Evolutionary conservation across 2,113 vertebrate genomes (phyloP).

Genomic region (Promerops cafer): DNA sequence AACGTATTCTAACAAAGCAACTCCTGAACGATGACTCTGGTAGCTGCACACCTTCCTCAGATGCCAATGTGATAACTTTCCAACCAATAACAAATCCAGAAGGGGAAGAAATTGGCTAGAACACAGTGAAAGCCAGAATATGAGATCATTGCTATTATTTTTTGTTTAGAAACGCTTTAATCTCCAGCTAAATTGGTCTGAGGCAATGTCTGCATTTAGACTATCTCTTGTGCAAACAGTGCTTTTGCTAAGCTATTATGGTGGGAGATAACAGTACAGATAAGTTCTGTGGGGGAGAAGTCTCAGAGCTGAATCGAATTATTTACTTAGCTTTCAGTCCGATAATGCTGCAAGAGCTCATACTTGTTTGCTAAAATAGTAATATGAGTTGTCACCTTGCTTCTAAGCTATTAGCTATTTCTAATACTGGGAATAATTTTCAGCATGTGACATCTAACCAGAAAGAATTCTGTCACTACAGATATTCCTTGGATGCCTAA

Average conservation of each 20-base stretch:
- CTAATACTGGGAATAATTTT: neutral
- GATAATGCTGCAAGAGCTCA: neutral
- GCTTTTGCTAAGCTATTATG: neutral
- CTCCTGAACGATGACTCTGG: neutral
- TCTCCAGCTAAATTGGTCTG: neutral
- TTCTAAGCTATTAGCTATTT: neutral
- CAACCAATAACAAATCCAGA: neutral
- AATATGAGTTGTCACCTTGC: neutral
- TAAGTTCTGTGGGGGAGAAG: neutral
- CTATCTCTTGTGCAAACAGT: neutral
- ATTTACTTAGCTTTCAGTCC: neutral
- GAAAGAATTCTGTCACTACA: neutral
- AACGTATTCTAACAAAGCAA: neutral
- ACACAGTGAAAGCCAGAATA: neutral
- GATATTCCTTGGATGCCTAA: neutral
- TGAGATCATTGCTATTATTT: neutral
- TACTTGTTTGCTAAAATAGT: neutral
- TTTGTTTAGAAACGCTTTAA: neutral
- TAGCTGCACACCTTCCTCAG: neutral
- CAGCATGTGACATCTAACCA: neutral
- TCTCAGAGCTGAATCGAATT: neutral
- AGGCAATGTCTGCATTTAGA: neutral
- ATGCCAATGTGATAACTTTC: accelerated
- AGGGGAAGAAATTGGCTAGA: neutral
- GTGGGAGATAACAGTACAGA: neutral